Conservation (phyloP, 2,888 invertebrate genomes). For the Neuroscelio doddi region DNA sequence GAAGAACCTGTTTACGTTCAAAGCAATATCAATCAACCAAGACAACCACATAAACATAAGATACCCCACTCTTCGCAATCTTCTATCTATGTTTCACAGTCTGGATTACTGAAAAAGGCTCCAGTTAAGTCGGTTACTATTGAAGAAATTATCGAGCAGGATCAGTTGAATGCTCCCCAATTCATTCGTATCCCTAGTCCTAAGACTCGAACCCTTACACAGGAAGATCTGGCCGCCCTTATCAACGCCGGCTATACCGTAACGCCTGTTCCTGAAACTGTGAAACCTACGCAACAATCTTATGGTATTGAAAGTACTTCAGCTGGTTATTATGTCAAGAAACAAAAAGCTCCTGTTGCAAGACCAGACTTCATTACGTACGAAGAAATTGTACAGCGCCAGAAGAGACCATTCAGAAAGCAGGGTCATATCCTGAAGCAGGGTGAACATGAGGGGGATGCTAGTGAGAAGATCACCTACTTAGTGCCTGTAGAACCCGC, state of each 20-base stretch:
- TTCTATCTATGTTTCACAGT: constrained; percentile 64
- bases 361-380: constrained; percentile 63
- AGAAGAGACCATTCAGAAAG: constrained; percentile 59
- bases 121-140: constrained; percentile 65
- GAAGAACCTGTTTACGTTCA: constrained; percentile 48
- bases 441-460: constrained; percentile 49
- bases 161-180: constrained; percentile 55
- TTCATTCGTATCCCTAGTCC: constrained; percentile 57
- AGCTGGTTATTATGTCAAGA: constrained; percentile 60
- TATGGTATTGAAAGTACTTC: constrained; percentile 57
- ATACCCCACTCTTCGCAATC: constrained; percentile 56
- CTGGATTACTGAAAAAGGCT: constrained; percentile 63
- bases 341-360: constrained; percentile 55
- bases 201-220: constrained; percentile 59
- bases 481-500: constrained; percentile 64
- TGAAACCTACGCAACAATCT: constrained; percentile 54
- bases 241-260: constrained; percentile 68
- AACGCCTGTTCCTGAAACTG: constrained; percentile 61
- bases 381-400: constrained; percentile 55
- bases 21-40: constrained; percentile 57
- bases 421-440: constrained; percentile 59
- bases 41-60: constrained; percentile 63
- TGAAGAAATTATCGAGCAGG: constrained; percentile 63
- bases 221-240: constrained; percentile 63
- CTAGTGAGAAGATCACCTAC: constrained; percentile 63